Percentiles rank a stretch among this genome's conserved stretches.
Conservation (phyloP, 1,140 invertebrate species). For the Linepithema humile region DNA sequence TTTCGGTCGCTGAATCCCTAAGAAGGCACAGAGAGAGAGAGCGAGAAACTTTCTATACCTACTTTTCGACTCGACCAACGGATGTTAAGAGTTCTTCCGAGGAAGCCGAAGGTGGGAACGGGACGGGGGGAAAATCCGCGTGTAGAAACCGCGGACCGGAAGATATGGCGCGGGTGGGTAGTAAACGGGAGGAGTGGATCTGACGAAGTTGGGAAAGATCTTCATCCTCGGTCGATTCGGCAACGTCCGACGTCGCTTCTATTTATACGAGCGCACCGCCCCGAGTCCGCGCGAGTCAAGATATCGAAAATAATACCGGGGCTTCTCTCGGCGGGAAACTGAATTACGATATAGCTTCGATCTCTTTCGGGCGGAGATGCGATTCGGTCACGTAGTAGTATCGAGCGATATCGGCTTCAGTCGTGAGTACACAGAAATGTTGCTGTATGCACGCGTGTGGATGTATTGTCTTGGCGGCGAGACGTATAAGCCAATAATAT, state of each 20-base stretch:
- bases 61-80: conserved; percentile 15
- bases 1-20: conserved; percentile 19
- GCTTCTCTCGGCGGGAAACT: conserved; percentile 72
- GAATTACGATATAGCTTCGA: conserved; percentile 77
- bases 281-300: conserved; percentile 62
- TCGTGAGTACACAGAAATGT: background rate
- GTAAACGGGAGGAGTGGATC: conserved; percentile 2
- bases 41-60: conserved; percentile 47
- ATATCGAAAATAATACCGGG: conserved; percentile 81
- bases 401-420: conserved; percentile 50
- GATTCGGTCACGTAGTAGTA: conserved; percentile 69
- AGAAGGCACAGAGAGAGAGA: conserved; percentile 5
- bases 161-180: background rate
- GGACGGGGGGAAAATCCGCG: conserved; percentile 35
- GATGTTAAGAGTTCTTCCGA: conserved; percentile 51
- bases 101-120: conserved; percentile 9
- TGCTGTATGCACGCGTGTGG: background rate
- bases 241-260: conserved; percentile 54
- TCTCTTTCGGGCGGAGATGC: conserved; percentile 70
- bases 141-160: conserved; percentile 5
- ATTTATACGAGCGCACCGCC: conserved; percentile 52
- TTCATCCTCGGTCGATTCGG: conserved; percentile 3
- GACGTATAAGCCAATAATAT: conserved; percentile 83
- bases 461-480: conserved; percentile 67
- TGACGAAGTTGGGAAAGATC: conserved; percentile 31